Base-by-base conservation (phyloP, 2,113 vertebrate species). In the Heterochromis multidens region DNA sequence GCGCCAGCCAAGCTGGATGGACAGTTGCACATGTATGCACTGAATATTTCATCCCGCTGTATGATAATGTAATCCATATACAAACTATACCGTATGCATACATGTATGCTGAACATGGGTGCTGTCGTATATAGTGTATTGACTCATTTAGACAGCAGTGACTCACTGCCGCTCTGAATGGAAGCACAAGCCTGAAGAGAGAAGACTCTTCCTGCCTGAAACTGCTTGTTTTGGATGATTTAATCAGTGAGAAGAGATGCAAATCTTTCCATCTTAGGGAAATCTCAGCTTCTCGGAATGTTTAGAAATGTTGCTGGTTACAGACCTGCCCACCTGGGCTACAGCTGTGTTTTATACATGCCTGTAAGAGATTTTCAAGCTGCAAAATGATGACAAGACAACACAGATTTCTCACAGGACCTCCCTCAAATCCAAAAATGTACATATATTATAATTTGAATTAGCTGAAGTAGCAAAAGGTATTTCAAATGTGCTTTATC, bases 91-190 rank as follows among this genome's bases (percentile, higher is more conserved):
- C 54, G 70, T 89, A 85, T 88, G 90, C 85, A 86, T 93, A 94
- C 88, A 43, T 60, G 85, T 92, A 90, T 92, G 91, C 87, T 89
- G 78, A 90, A 89, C 79, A 91, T 84, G 80, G 89, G 91, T 94
- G 93, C 91, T 88, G 90, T 86, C 92, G 88, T 94, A 94, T 87
- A 95, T 93, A 94, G 37, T 93, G 88, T 92, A 88, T 63, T 4
- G 83, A 85, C 79, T 87, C 37, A 12, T 92, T 87, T 49, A 62
- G 81, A 85, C 70, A 72, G 89, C 78, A 86, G 86, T 59, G 79
- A 88, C 80, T 76, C 86, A 88, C 90, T 92, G 90, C 91, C 58
- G 61, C 80, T 82, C 67, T 80, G 78, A 89, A 81, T 58, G 72
- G 80, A 95, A 94, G 94, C 94, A 94, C 93, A 95, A 92, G 60